Conservation (phyloP, 2,797 vertebrate genomes). For the Gallinago nigripennis region DNA sequence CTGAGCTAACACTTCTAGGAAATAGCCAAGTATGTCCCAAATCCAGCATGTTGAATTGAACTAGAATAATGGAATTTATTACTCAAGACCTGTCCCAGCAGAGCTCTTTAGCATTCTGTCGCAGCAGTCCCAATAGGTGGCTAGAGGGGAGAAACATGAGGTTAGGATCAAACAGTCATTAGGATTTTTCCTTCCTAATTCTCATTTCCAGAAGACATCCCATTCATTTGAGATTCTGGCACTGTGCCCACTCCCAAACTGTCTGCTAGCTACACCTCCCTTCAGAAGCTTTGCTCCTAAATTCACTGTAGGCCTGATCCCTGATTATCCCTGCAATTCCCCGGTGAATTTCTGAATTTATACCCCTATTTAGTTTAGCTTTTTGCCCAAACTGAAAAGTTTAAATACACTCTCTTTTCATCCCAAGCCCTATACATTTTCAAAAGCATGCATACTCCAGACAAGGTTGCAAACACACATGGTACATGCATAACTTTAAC, state of each 20-base stretch:
- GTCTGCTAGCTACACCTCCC: background rate
- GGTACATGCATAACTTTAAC: background rate
- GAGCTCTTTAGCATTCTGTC: background rate
- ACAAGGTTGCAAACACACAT: background rate
- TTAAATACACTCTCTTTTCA: background rate
- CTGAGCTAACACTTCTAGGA: background rate
- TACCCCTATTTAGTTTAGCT: background rate
- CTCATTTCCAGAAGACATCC: background rate
- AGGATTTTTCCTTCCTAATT: background rate
- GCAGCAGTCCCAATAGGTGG: background rate
- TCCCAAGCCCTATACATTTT: background rate
- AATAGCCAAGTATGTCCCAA: background rate
- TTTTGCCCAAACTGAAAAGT: background rate
- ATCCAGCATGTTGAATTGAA: background rate
- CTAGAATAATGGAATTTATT: background rate
- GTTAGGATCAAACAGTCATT: background rate
- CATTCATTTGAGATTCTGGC: background rate
- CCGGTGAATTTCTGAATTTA: background rate
- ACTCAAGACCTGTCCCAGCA: background rate
- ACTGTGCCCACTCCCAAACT: background rate
- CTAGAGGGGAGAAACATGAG: background rate
- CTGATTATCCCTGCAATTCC: background rate
- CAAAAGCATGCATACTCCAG: background rate
- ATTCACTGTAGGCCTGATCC: background rate
- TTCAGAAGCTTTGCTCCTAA: background rate